These are phyloP conservation scores for Mythimna vitellina DNA, from an alignment of 2,888 invertebrate species.

Conservation along the genomic window DNA sequence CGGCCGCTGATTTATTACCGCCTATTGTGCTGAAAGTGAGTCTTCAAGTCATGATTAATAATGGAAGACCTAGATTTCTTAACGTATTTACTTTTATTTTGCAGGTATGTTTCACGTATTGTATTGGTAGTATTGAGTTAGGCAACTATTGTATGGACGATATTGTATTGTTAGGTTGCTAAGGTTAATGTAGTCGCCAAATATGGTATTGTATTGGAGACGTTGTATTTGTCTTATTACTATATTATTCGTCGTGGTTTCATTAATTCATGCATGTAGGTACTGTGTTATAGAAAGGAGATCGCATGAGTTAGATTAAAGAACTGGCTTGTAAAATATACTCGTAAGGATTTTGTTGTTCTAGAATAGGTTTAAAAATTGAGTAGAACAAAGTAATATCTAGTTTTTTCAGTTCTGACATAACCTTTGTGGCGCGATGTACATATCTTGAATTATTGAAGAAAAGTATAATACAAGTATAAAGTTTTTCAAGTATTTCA, in stretches of 20 bases:
- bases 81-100: slow-evolving; percentile 13
- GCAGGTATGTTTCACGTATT: slow-evolving; percentile 9
- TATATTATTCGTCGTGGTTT: background rate
- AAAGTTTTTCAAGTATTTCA: too few species aligned
- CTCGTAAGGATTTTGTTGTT: too few species aligned
- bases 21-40: slow-evolving; percentile 46
- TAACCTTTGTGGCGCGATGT: too few species aligned
- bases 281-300: too few species aligned
- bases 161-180: background rate
- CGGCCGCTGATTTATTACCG: slow-evolving; percentile 53
- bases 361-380: too few species aligned
- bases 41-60: slow-evolving; percentile 36
- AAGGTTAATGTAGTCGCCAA: background rate
- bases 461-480: too few species aligned
- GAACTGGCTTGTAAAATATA: too few species aligned
- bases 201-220: background rate
- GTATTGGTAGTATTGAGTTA: slow-evolving; percentile 11
- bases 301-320: too few species aligned
- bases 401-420: too few species aligned
- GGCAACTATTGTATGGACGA: slow-evolving; percentile 10
- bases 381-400: too few species aligned
- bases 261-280: slow-evolving; percentile 3
- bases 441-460: too few species aligned
- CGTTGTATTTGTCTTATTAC: slow-evolving; percentile 10
- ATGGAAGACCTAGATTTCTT: slow-evolving; percentile 18